phyloP scores from a whole-genome alignment of 1,140 invertebrate species.

The Drosophila suzukii region DNA sequence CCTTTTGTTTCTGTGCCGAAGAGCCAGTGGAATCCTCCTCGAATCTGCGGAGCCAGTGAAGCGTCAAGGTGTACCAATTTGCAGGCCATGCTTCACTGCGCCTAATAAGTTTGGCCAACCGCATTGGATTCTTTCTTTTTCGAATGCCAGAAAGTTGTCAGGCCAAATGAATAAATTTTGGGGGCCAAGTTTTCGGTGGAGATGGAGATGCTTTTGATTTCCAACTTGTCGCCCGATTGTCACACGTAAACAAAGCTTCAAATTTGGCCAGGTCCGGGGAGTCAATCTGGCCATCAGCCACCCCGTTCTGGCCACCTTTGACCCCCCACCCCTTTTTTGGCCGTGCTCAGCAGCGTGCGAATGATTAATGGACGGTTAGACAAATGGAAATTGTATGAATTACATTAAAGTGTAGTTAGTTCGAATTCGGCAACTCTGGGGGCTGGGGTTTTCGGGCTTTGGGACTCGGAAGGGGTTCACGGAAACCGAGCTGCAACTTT shows the following conservation, averaged over 20 bases:
- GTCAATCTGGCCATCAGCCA: constrained; percentile 30
- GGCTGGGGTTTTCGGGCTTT: neutral
- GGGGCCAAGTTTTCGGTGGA: constrained; percentile 24
- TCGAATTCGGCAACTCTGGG: constrained; percentile 45
- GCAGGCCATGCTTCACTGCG: constrained; percentile 78
- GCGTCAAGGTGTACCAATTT: constrained; percentile 82
- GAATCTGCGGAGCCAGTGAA: constrained; percentile 59
- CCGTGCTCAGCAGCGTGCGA: constrained; percentile 74
- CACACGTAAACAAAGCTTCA: constrained; percentile 81
- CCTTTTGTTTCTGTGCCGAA: constrained; percentile 59
- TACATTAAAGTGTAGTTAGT: constrained; percentile 83
- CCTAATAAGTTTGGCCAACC: constrained; percentile 75
- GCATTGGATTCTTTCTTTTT: constrained; percentile 54
- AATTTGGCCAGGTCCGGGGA: constrained; percentile 51
- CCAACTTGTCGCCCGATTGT: constrained; percentile 79
- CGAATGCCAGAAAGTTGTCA: constrained; percentile 54
- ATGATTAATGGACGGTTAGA: constrained; percentile 79
- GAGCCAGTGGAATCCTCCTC: constrained; percentile 4
- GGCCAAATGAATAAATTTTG: constrained; percentile 77
- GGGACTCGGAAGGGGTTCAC: neutral
- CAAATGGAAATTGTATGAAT: constrained; percentile 82
- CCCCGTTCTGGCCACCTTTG: constrained; percentile 4
- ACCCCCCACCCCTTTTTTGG: constrained; percentile 11
- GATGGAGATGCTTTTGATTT: constrained; percentile 64
- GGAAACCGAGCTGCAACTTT: constrained; percentile 47